Conservation (phyloP, 2,797 vertebrate genomes). For the Avahi laniger region DNA sequence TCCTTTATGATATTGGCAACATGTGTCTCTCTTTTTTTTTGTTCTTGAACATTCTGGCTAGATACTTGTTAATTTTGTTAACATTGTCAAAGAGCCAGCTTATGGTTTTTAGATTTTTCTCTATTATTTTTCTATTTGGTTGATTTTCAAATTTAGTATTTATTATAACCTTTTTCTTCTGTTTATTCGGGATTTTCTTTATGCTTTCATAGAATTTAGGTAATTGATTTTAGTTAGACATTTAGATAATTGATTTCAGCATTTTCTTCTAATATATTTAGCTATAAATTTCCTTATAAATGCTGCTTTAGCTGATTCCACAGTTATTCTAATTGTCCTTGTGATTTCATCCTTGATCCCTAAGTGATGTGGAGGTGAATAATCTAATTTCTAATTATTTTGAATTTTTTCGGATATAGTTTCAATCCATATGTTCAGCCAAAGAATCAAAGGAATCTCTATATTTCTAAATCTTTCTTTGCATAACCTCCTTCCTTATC, state of each 20-base stretch:
- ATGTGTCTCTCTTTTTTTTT: not conserved
- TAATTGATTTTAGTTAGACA: not conserved
- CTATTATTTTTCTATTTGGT: not conserved
- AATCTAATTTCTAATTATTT: slow-evolving; percentile 12
- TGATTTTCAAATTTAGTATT: not conserved
- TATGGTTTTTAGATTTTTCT: not conserved
- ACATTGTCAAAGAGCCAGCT: not conserved
- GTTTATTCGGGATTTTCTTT: not conserved
- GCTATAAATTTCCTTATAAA: slow-evolving; percentile 16
- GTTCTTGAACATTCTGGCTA: not conserved
- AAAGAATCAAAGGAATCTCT: not conserved
- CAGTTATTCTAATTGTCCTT: not conserved
- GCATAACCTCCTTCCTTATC: not conserved
- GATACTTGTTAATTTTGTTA: not conserved
- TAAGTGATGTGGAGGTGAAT: not conserved
- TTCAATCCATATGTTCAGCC: not conserved
- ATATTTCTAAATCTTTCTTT: not conserved
- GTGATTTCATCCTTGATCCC: not conserved
- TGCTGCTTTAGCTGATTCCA: not conserved
- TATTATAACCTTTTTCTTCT: not conserved
- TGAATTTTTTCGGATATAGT: not conserved
- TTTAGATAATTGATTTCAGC: not conserved
- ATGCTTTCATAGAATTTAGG: not conserved
- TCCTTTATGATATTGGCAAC: not conserved
- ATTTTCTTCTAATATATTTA: not conserved